A percentile compares a stretch with the other conserved stretches of the same genome.
Conservation (phyloP, 2,888 invertebrate species). For the Drosophila mercatorum region DNA sequence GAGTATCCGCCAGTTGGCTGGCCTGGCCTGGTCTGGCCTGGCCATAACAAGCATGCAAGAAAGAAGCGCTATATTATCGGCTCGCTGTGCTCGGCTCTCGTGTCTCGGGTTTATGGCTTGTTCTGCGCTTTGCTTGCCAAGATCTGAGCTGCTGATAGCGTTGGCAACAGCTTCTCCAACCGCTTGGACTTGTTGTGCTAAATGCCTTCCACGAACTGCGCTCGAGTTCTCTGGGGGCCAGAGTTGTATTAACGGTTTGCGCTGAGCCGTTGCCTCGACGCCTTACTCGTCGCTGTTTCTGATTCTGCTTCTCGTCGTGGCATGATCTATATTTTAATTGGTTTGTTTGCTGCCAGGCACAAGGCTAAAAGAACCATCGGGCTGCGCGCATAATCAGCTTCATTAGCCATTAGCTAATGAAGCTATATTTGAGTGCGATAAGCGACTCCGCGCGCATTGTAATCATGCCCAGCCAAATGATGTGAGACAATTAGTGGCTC, state of each 20-base stretch:
- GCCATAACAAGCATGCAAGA: conserved; percentile 50
- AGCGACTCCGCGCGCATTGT: conserved; percentile 27
- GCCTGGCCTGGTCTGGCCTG: conserved; percentile 35
- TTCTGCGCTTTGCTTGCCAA: conserved; percentile 55
- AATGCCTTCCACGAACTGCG: conserved; percentile 69
- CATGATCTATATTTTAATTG: conserved; percentile 78
- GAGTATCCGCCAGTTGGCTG: conserved; percentile 17
- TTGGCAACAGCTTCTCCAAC: conserved; percentile 34
- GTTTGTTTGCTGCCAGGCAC: conserved; percentile 43
- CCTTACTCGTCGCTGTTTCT: background rate
- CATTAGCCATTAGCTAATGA: conserved; percentile 72
- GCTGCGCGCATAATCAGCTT: conserved; percentile 53
- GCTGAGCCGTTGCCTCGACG: conserved; percentile 16
- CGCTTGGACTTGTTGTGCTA: conserved; percentile 53
- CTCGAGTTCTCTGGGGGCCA: conserved; percentile 53
- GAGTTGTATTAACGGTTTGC: conserved; percentile 65
- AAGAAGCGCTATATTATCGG: conserved; percentile 46
- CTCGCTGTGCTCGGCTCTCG: conserved; percentile 1
- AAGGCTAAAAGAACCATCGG: conserved; percentile 5
- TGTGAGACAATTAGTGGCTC: conserved; percentile 56
- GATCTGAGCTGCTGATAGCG: conserved; percentile 46
- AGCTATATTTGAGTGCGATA: conserved; percentile 57
- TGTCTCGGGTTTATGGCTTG: conserved; percentile 65
- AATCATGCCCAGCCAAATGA: conserved; percentile 36
- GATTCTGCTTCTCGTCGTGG: conserved; percentile 34